Evolutionary conservation across 2,113 vertebrate genomes (phyloP).

Genomic region (Elgaria multicarinata): DNA sequence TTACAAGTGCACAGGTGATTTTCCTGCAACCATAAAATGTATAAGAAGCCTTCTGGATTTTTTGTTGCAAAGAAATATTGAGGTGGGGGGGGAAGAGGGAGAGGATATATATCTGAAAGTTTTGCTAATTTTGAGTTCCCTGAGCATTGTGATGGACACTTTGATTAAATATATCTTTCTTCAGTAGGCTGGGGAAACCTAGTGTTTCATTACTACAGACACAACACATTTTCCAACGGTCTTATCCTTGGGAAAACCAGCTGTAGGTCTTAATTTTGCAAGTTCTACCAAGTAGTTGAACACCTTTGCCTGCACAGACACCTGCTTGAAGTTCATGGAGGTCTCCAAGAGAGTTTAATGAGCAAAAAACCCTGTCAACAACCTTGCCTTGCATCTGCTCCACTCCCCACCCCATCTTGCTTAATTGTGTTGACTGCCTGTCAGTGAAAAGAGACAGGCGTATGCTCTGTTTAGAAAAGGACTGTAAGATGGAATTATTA

Average conservation of each 20-base stretch:
- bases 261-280: background rate
- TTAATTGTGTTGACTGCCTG: background rate
- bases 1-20: background rate
- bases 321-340: slow-evolving; percentile 13
- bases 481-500: background rate
- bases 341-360: background rate
- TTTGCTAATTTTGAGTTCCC: background rate
- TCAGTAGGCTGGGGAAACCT: background rate
- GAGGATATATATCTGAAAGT: background rate
- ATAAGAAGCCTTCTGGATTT: background rate
- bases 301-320: background rate
- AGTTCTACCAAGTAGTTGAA: slow-evolving; percentile 9
- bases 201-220: background rate
- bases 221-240: background rate
- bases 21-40: background rate
- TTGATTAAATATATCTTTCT: background rate
- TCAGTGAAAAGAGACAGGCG: slow-evolving; percentile 1
- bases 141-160: slow-evolving; percentile 29
- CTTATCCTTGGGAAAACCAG: slow-evolving; percentile 9
- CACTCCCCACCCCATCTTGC: background rate
- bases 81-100: no score
- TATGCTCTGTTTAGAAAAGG: background rate
- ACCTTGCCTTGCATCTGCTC: background rate
- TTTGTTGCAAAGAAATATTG: background rate
- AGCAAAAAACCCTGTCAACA: background rate